phyloP scores from a whole-genome alignment of 2,113 vertebrate genomes.

The Lates calcarifer region DNA sequence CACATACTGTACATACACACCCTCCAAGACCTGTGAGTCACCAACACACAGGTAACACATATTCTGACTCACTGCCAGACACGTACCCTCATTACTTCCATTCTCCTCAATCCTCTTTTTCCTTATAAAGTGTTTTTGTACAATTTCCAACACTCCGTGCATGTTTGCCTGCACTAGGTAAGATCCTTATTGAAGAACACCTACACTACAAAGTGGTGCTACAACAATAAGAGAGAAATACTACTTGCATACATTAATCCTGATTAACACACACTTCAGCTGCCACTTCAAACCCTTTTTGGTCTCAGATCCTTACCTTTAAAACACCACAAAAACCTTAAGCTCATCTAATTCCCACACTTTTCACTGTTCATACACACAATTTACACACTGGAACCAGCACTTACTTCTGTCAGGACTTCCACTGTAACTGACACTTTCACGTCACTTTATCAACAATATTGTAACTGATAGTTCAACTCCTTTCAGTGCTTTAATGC shows the following conservation, averaged over 20 bases:
- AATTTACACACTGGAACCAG: background rate
- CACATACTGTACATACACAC: slow-evolving; percentile 5
- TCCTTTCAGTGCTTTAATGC: background rate
- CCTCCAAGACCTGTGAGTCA: background rate
- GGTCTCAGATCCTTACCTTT: background rate
- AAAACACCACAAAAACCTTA: background rate
- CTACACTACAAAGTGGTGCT: background rate
- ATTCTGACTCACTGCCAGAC: slow-evolving; percentile 25
- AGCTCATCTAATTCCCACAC: background rate
- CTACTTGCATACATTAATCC: background rate
- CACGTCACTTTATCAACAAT: too few species aligned
- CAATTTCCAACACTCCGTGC: background rate
- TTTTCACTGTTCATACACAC: background rate
- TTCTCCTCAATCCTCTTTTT: background rate
- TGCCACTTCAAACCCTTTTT: background rate
- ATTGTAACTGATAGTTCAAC: too few species aligned
- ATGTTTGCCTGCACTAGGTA: background rate
- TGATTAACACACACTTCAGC: background rate
- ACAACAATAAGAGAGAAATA: background rate
- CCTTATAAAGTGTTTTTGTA: background rate
- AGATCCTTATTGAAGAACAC: background rate
- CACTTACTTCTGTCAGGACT: too few species aligned
- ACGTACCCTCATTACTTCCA: background rate
- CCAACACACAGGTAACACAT: slow-evolving; percentile 34
- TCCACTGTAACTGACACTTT: too few species aligned